Evolutionary conservation across 2,888 invertebrate species (phyloP), one percentile per base, ranked within the genome.

Genomic region (Sarcophaga caerulescens): DNA sequence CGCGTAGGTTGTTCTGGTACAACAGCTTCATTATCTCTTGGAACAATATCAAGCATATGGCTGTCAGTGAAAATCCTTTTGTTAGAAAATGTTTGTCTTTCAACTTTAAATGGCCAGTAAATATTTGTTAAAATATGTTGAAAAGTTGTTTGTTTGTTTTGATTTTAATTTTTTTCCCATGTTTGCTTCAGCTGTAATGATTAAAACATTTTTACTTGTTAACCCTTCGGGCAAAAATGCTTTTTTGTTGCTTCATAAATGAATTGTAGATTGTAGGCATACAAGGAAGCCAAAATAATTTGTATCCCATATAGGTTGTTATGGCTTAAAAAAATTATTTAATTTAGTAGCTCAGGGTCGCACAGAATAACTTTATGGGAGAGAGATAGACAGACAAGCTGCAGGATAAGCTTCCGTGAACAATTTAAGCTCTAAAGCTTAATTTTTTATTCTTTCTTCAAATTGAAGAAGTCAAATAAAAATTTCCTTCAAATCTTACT

Each of bases 21-120:
- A 44, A 14, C 12, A 14, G 60, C n/a, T 25, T 52, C 23, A 19
- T 47, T 25, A 17, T 52, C 52, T 65, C n/a, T 45, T 0, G 23
- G 35, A 25, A 21, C 52, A 75, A 52, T 65, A 52, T 47, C 14
- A 63, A 23, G 35, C 75, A 76, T 76, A 76, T 76, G 75, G 2
- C 35, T 76, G 25, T 65, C 3, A 35, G 35, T 8, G 25, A 4
- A 23, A 25, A 12, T 57, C n/a, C 17, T 35, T 10, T 35, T 65
- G 17, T n/a, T 65, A 35, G 35, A 35, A 65, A 63, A 3, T 65
- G n/a, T 35, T 75, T 65, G 65, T 65, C 52, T 65, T 65, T 65
- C 4, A 35, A 52, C 19, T 52, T 75, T 8, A 2, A 25, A 19
- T 14, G 19, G 3, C 19, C 35, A 35, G 35, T 35, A 12, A 65